Evolutionary conservation across 2,113 vertebrate genomes (phyloP).

Genomic region (Vulpes lagopus): DNA sequence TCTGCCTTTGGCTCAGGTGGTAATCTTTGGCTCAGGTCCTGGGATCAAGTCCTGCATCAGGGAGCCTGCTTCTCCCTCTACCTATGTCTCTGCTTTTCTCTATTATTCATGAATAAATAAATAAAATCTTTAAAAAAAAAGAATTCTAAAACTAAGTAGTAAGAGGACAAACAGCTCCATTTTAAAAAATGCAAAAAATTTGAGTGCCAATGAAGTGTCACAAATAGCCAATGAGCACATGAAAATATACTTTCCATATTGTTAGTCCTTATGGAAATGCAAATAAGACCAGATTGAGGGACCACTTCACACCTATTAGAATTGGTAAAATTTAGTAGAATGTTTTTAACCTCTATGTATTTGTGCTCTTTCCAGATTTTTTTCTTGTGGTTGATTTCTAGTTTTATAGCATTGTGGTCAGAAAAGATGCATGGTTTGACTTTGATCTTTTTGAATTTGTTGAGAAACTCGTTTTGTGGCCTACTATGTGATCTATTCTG

Average conservation of each 20-base stretch:
- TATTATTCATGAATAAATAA: too few relatives aligned
- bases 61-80: too few relatives aligned
- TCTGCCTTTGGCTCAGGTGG: too few relatives aligned
- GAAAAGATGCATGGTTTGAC: neutral
- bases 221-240: neutral
- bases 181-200: constrained; percentile 23
- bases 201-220: constrained; percentile 30
- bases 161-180: constrained; percentile 28
- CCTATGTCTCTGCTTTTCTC: too few relatives aligned
- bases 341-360: neutral
- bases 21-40: too few relatives aligned
- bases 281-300: neutral
- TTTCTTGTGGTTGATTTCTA: neutral
- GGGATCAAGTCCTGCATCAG: too few relatives aligned
- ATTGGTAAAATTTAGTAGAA: neutral
- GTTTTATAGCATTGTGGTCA: neutral
- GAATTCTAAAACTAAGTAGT: constrained; percentile 5
- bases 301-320: neutral
- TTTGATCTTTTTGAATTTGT: neutral
- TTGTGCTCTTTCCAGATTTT: neutral
- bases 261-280: constrained; percentile 8
- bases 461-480: neutral
- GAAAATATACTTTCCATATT: neutral
- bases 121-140: neutral
- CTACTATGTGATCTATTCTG: neutral